A percentile compares a stretch with the other conserved stretches of the same genome.
Conservation (phyloP, 2,797 vertebrate genomes). For the Siniperca scherzeri region DNA sequence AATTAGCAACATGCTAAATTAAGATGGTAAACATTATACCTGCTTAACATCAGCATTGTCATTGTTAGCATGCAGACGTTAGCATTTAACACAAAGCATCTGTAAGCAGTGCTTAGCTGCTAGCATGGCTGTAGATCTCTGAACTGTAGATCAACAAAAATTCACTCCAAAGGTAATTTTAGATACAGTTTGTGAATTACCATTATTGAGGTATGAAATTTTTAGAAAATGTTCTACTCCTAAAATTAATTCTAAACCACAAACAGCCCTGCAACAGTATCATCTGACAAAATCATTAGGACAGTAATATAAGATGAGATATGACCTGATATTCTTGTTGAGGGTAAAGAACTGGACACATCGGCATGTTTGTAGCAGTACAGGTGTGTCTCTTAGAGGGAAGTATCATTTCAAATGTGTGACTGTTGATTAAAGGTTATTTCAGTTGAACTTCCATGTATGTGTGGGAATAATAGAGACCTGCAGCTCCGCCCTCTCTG, state of each 20-base stretch:
- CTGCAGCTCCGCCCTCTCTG: conserved; percentile 17
- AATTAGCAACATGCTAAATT: neutral
- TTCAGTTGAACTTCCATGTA: neutral
- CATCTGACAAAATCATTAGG: neutral
- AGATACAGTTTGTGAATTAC: neutral
- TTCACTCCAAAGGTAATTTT: neutral
- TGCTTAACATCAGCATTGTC: neutral
- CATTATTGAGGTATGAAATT: neutral
- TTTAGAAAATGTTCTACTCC: neutral
- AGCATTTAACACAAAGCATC: neutral
- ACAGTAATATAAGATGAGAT: neutral
- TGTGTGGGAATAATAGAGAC: neutral
- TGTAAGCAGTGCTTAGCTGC: neutral
- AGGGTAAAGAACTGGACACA: neutral
- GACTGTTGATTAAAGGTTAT: conserved; percentile 15
- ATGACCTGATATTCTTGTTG: neutral
- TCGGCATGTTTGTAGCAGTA: neutral
- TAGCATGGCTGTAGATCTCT: neutral
- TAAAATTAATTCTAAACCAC: neutral
- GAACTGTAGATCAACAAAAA: neutral
- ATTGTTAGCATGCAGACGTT: neutral
- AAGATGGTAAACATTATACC: neutral
- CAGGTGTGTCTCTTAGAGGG: neutral
- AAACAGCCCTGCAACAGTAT: neutral
- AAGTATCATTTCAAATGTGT: neutral